Evolutionary conservation across 2,113 vertebrate species (phyloP), one percentile per base, ranked within the genome.

Genomic region (Passer montanus): DNA sequence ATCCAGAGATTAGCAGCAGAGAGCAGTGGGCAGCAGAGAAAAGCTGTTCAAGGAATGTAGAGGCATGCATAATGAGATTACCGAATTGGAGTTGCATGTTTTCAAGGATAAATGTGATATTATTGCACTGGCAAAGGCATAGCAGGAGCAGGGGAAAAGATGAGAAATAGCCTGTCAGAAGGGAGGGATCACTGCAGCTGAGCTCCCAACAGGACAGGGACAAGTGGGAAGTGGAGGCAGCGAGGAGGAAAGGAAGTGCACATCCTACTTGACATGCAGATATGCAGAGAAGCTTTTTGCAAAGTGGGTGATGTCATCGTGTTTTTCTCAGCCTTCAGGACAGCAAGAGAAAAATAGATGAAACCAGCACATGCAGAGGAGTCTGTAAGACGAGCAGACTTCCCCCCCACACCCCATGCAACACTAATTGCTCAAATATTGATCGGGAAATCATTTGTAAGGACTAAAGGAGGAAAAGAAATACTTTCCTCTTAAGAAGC

Each of bases 21-120:
- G 88, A 93, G 80, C 90, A 93, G 92, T 43, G 80, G 92, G 94
- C 92, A 97, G 86, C 86, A 7, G 8, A 90, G 88, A 92, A 96
- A 94, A 96, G 93, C 94, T 89, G 90, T 95, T 96, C 88, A 87
- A 76, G 92, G 84, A 66, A 75, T 50, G 67, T 77, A 87, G 81
- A 93, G 94, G 89, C 89, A 96, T 63, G 87, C 94, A 91, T 94
- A 97, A 96, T 93, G 77, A 91, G 94, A 97, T 94, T 96, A 95
- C n/a, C 12, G 27, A 95, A 87, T 19, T 91, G 94, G 87, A 96
- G 87, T 84, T 94, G 95, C 94, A 91, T 87, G 94, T 90, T 96
- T 94, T 96, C 91, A 94, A 80, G 94, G 93, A 95, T 96, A 94
- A 96, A 94, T 0, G 55, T 37, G 81, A 89, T 87, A 80, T 93